Evolutionary conservation across 1,140 invertebrate species (phyloP), one percentile per base, ranked within the genome.

Genomic region (Campoletis sonorensis): DNA sequence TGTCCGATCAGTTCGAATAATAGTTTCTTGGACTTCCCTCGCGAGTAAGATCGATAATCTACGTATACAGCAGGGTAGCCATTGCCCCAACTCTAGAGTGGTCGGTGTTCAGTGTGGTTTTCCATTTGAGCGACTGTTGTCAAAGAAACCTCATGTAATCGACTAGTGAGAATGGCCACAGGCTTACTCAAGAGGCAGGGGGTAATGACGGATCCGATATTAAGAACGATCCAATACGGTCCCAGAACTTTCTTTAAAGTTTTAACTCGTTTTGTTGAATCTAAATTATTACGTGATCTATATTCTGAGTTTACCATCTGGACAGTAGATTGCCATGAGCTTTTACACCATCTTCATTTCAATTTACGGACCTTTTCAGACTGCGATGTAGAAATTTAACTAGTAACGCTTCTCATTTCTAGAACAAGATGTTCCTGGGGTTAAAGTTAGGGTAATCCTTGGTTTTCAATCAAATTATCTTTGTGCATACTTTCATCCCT

Each of bases 1-100:
- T 33, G 67, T 33, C 30, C 67, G 67, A 70, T 70, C 67, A 33
- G 67, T 70, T 70, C 67, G 67, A 70, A 37, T 70, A 70, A 70
- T 70, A 30, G 30, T 13, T 21, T 16, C 27, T 10, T 67, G 21
- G 27, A 67, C 15, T 15, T 67, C 23, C 61, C 5, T 10, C 61
- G 7, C 2, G 16, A 16, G 30, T 16, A 8, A n/a, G 67, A 33
- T 70, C 67, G 30, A 70, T 70, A 30, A 67, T 67, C 37, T 21
- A 11, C n/a, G 16, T 70, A 70, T 70, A 15, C 11, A 18, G 3
- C 2, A 67, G 13, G 21, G 2, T 30, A 37, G 30, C 67, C 15
- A 64, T 54, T 26, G 61, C 18, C 13, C 27, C 30, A 33, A 33
- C 67, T 1, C 27, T 33, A 18, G 13, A 30, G 13, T 70, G 4